Evolutionary conservation across 2,113 vertebrate species (phyloP).

Genomic region (Benitochromis conjunctus): DNA sequence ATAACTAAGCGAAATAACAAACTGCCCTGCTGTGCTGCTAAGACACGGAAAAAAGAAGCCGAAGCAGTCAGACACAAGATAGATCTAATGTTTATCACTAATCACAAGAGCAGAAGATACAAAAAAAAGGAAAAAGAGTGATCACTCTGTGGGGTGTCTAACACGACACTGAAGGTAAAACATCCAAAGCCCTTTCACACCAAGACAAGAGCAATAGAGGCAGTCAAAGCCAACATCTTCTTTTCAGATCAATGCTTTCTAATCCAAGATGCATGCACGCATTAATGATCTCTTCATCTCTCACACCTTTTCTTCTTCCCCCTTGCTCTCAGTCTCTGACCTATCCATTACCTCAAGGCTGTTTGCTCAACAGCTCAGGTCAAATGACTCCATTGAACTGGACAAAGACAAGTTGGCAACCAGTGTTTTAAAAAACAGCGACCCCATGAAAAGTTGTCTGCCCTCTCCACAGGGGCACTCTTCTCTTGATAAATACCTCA

Average conservation of each 20-base stretch:
- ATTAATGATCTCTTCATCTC: slow-evolving; percentile 55
- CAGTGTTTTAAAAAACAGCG: not conserved
- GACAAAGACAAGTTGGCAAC: not conserved
- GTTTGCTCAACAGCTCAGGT: not conserved
- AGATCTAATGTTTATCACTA: not conserved
- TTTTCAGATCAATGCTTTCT: slow-evolving; percentile 42
- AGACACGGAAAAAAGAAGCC: not conserved
- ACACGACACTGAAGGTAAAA: slow-evolving; percentile 20
- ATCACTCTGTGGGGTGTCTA: not conserved
- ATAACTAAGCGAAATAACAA: not conserved
- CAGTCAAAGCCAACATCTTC: slow-evolving; percentile 43
- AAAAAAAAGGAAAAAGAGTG: not conserved
- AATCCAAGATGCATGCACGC: slow-evolving; percentile 42
- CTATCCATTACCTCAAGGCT: not conserved
- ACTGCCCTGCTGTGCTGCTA: not conserved
- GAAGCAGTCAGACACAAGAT: not conserved
- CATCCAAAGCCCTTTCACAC: not conserved
- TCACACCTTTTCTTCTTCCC: not conserved
- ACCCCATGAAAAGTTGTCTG: not conserved
- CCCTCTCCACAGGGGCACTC: not conserved
- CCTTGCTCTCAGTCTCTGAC: not conserved
- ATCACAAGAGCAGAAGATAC: not conserved
- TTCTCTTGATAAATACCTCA: slow-evolving; percentile 13
- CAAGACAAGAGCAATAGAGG: slow-evolving; percentile 40
- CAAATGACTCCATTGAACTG: not conserved